Conservation (phyloP, 2,113 vertebrate species). For the Boulengeromyrus knoepffleri region DNA sequence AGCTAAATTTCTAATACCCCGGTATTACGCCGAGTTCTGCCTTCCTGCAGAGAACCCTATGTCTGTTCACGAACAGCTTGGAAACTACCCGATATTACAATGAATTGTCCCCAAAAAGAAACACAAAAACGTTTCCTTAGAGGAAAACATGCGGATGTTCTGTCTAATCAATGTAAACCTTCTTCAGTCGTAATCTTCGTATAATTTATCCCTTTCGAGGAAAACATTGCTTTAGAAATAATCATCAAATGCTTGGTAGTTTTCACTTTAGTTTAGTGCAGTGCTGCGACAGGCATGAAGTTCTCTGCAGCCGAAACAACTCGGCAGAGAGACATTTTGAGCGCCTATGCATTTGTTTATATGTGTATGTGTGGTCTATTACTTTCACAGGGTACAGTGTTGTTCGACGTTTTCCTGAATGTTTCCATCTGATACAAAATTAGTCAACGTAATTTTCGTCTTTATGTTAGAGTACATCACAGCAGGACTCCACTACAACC, state of each 20-base stretch:
- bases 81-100: not conserved
- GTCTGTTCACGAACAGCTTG: not conserved
- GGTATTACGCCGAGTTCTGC: not conserved
- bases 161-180: not conserved
- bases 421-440: not conserved
- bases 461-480: not conserved
- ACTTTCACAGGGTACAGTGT: not conserved
- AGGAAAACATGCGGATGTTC: not conserved
- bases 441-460: not conserved
- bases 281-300: not conserved
- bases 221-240: not conserved
- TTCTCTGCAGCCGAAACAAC: not conserved
- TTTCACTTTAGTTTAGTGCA: not conserved
- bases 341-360: not conserved
- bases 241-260: not conserved
- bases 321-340: not conserved
- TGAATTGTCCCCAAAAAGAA: not conserved
- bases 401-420: not conserved
- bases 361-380: not conserved
- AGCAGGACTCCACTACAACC: not conserved
- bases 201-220: not conserved
- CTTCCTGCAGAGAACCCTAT: not conserved
- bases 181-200: not conserved
- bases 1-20: not conserved
- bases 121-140: not conserved